Evolutionary conservation across 2,113 vertebrate species (phyloP), one percentile per base, ranked within the genome.

Genomic region (Sinocyclocheilus grahami): DNA sequence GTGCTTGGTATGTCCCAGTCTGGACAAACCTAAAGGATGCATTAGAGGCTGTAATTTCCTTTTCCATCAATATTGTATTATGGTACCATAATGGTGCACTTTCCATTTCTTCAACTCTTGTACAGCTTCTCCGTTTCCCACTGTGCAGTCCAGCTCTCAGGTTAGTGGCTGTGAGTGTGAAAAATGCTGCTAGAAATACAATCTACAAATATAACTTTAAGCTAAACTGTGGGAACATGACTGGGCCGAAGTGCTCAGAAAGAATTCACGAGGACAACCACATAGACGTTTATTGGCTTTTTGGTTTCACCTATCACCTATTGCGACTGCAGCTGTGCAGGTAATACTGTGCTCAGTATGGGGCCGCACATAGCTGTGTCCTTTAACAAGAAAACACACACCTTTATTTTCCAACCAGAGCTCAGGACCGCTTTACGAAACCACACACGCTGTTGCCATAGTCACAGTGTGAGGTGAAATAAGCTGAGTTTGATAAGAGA

Each of bases 41-140:
- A 71, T 86, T 60, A 80, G 78, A 20, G 51, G 22, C 27, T 72
- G 58, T 71, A 80, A 78, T 58, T 60, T 37, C 48, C 33, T 58
- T 78, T 86, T 78, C 69, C 53, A 86, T 86, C n/a, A 39, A 86
- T 81, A 71, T 86, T 86, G 78, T 30, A 74, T 80, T 74, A 81
- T 14, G 37, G 20, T 69, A n/a, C 85, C 48, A 72, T 86, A 74
- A 80, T 46, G 53, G 42, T 62, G 69, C 85, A 62, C 77, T 86
- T 81, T 80, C 85, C 37, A 46, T 76, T 60, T 77, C 72, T 72
- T 46, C n/a, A 60, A 79, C 33, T 78, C 77, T 78, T 53, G 30
- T 60, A 12, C n/a, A 60, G 18, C 77, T 46, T 86, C n/a, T 65
- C 58, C 0, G 0, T 39, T 24, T 60, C 42, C n/a, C 24, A 10